A percentile compares a stretch with the other conserved stretches of the same genome.
Conservation (phyloP, 2,113 vertebrate species). For the Suncus etruscus region DNA sequence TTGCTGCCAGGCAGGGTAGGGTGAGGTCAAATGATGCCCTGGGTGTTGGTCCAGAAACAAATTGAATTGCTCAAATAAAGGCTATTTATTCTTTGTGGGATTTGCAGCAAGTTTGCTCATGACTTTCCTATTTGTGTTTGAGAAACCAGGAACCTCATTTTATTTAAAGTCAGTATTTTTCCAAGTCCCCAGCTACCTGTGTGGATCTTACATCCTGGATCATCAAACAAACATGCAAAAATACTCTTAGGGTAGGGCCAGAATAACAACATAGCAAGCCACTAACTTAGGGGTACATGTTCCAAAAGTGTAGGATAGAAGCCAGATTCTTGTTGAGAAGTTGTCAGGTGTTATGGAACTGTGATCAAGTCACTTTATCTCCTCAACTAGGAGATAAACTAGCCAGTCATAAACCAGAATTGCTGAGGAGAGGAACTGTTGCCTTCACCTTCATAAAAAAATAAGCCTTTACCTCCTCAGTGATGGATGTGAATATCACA, state of each 20-base stretch:
- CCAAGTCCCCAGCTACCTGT: background rate
- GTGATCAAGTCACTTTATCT: background rate
- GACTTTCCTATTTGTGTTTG: background rate
- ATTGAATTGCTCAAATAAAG: background rate
- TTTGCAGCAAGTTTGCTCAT: background rate
- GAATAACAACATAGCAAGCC: background rate
- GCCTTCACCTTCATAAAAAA: background rate
- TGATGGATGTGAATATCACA: rapidly evolving
- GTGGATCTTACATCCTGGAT: background rate
- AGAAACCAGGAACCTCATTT: background rate
- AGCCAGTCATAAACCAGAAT: background rate
- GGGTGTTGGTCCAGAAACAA: background rate
- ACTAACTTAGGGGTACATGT: background rate
- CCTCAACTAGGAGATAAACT: background rate
- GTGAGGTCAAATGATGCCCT: background rate
- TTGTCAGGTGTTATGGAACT: background rate
- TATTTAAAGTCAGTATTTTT: background rate
- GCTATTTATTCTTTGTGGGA: background rate
- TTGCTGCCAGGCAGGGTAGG: background rate
- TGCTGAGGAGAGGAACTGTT: background rate
- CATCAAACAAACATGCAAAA: background rate
- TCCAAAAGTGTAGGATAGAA: background rate
- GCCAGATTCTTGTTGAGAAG: background rate
- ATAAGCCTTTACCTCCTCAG: background rate
- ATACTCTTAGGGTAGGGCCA: background rate